Conservation (phyloP, 2,113 vertebrate genomes). For the Gopherus flavomarginatus region DNA sequence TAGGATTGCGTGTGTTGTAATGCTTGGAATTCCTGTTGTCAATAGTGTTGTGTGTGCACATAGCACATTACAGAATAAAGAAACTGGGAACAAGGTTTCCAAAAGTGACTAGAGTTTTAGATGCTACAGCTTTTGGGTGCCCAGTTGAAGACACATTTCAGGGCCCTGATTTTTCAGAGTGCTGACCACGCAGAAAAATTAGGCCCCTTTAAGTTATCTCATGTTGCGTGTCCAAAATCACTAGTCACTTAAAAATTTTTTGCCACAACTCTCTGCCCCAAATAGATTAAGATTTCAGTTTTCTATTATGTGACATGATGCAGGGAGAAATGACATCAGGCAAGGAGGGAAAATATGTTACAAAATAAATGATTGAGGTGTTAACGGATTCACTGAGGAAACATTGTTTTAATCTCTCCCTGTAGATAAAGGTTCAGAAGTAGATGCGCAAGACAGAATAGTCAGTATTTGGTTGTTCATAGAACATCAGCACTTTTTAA, state of each 20-base stretch:
- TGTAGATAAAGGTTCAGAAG: not conserved
- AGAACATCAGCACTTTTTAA: not conserved
- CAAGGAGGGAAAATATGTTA: not conserved
- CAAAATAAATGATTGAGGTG: not conserved
- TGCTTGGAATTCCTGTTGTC: not conserved
- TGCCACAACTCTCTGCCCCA: not conserved
- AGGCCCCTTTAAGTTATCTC: not conserved
- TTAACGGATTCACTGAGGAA: not conserved
- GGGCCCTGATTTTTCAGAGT: not conserved
- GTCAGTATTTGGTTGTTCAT: not conserved
- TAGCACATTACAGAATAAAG: not conserved
- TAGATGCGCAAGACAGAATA: not conserved
- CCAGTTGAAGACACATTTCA: not conserved
- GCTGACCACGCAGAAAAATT: not conserved
- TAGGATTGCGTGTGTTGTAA: not conserved
- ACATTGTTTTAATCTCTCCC: not conserved
- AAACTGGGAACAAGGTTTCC: not conserved
- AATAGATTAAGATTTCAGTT: not conserved
- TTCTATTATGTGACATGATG: not conserved
- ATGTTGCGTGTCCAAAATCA: not conserved
- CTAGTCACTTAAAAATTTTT: not conserved
- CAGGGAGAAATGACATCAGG: not conserved
- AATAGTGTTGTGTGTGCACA: not conserved
- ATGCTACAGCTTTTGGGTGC: not conserved
- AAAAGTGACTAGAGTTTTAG: not conserved